Evolutionary conservation across 1,140 invertebrate species (phyloP).

Genomic region (Macrobrachium rosenbergii): DNA sequence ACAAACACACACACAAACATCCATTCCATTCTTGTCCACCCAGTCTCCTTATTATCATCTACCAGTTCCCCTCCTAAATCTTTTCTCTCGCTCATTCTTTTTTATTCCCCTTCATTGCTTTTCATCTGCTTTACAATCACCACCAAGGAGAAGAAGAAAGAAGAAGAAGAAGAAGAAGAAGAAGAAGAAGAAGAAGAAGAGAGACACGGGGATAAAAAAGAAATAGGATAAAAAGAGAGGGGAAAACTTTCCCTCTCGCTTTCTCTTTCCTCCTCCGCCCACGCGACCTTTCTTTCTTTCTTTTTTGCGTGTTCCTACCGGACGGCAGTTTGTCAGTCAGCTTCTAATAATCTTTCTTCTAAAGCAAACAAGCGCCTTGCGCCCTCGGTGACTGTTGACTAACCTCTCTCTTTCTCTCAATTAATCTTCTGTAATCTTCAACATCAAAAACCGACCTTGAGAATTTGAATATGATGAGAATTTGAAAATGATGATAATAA

Average conservation of each 20-base stretch:
- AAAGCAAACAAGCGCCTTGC: no score
- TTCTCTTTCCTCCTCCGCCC: neutral
- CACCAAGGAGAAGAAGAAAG: neutral
- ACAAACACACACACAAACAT: neutral
- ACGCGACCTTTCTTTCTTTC: neutral
- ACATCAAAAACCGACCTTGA: neutral
- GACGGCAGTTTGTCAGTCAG: no score
- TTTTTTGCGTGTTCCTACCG: neutral
- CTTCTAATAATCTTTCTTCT: neutral
- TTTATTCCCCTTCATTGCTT: neutral
- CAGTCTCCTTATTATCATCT: constrained; percentile 5
- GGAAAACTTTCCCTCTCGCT: neutral
- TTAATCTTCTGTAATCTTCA: no score
- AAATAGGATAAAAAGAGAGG: neutral
- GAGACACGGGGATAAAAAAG: neutral
- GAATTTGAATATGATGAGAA: no score
- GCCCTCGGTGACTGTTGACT: neutral
- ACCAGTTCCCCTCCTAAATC: neutral
- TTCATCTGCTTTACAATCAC: neutral
- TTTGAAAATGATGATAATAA: no score
- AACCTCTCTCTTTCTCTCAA: constrained; percentile 29
- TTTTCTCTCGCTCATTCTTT: constrained; percentile 11
- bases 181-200: neutral
- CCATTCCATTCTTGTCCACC: constrained; percentile 1
- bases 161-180: constrained; percentile 1